Evolutionary conservation across 1,140 invertebrate genomes (phyloP).

Genomic region (Formica exsecta): DNA sequence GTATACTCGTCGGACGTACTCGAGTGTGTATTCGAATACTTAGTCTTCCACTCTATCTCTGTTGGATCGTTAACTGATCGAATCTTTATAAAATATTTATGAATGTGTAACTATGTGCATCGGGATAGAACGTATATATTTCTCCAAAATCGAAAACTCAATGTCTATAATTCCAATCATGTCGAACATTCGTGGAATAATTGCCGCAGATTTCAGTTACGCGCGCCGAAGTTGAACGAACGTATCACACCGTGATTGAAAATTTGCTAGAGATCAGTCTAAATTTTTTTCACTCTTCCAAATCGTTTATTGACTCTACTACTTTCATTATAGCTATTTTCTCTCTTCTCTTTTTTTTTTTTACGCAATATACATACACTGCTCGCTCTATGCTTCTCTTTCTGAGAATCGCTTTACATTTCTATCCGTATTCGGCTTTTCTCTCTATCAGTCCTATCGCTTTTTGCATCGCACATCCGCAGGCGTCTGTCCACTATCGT

Average conservation of each 20-base stretch:
- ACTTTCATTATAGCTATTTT: background rate
- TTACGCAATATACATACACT: no score
- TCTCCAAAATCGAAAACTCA: constrained; percentile 39
- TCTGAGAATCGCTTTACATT: background rate
- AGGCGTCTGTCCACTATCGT: constrained; percentile 72
- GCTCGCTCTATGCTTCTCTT: background rate
- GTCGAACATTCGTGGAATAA: constrained; percentile 45
- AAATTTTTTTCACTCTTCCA: background rate
- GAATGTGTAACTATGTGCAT: constrained; percentile 43
- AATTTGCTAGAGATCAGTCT: constrained; percentile 7
- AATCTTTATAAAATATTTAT: constrained; percentile 48
- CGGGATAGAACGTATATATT: constrained; percentile 13
- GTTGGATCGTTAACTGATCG: constrained; percentile 17
- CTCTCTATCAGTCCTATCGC: constrained; percentile 32
- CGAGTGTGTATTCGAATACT: constrained; percentile 21
- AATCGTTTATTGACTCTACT: background rate
- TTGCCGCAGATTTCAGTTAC: constrained; percentile 40
- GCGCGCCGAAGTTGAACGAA: background rate
- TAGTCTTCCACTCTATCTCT: constrained; percentile 43
- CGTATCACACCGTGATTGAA: background rate
- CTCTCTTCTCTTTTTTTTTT: background rate
- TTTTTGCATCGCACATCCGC: constrained; percentile 64
- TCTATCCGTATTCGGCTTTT: background rate
- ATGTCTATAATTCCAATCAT: constrained; percentile 56
- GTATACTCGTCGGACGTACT: background rate